phyloP scores from a whole-genome alignment of 2,888 invertebrate species.

The Melikaiella ostensackeni region DNA sequence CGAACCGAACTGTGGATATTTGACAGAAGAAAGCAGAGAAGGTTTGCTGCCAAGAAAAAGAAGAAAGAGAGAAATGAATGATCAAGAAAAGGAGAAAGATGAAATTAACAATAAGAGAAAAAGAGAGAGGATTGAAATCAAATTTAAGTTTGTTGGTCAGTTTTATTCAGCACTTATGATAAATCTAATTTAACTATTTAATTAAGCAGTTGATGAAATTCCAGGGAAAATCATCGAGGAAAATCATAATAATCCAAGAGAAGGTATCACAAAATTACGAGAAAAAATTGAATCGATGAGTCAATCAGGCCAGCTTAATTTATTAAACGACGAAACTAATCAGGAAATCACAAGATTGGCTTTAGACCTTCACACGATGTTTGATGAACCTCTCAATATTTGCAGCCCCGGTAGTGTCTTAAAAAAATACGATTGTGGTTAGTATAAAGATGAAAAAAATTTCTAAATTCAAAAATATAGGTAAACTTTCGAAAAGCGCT shows the following conservation, averaged over 20 bases:
- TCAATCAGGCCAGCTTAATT: slow-evolving; percentile 60
- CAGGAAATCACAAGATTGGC: slow-evolving; percentile 64
- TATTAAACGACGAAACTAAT: slow-evolving; percentile 63
- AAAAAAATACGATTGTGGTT: slow-evolving; percentile 80
- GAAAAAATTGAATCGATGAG: slow-evolving; percentile 62
- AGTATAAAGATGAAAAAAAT: slow-evolving; percentile 26
- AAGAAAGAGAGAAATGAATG: not conserved
- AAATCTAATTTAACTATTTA: slow-evolving; percentile 39
- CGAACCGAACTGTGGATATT: slow-evolving; percentile 56
- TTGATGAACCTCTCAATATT: slow-evolving; percentile 61
- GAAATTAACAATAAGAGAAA: slow-evolving; percentile 50
- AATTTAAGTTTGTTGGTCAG: slow-evolving; percentile 68
- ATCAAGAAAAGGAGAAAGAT: slow-evolving; percentile 18
- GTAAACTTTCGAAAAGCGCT: too few relatives aligned
- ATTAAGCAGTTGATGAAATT: slow-evolving; percentile 42
- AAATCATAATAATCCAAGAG: slow-evolving; percentile 63
- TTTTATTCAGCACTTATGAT: not conserved
- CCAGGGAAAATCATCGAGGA: slow-evolving; percentile 69
- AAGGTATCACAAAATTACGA: slow-evolving; percentile 62
- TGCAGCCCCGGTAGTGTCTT: slow-evolving; percentile 80
- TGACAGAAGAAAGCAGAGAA: not conserved
- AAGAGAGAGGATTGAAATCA: slow-evolving; percentile 67
- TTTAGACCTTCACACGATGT: slow-evolving; percentile 65
- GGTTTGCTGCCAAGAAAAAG: not conserved
- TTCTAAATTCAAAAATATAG: not conserved